Conservation (phyloP, 2,797 vertebrate species). For the Catostomus latipinnis region DNA sequence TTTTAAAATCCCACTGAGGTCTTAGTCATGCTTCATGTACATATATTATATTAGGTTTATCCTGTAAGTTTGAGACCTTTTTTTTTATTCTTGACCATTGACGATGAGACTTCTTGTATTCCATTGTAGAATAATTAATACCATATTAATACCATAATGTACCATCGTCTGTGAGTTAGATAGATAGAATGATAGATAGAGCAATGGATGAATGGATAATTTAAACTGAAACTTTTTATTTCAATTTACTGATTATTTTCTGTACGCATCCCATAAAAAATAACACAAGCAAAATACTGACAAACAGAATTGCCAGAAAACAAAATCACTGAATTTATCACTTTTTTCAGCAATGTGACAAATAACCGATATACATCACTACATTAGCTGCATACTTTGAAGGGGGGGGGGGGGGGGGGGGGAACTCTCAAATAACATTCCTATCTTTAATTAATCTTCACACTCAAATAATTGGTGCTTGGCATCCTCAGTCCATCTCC, state of each 20-base stretch:
- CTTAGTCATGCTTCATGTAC: not conserved
- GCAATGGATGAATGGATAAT: no score
- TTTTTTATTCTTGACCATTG: not conserved
- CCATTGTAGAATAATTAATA: not conserved
- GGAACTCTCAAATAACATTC: not conserved
- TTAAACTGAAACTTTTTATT: slow-evolving; percentile 2
- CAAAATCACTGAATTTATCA: not conserved
- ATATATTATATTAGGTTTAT: not conserved
- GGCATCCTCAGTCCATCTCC: not conserved
- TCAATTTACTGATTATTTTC: not conserved
- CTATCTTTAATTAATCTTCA: not conserved
- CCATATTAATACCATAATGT: not conserved
- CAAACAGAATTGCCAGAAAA: not conserved
- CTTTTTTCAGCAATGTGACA: not conserved
- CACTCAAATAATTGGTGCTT: not conserved
- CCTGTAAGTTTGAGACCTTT: not conserved
- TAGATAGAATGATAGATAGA: no score
- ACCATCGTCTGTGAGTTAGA: not conserved
- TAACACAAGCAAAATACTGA: not conserved
- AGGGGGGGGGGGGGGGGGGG: no score
- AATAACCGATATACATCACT: not conserved
- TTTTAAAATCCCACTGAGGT: not conserved
- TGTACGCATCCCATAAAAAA: not conserved
- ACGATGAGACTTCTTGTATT: not conserved
- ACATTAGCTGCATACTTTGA: not conserved